A percentile compares a stretch with the other conserved stretches of the same genome.
Evolutionary conservation across 2,888 invertebrate species (phyloP).

Genomic region (Chelonus formosanus): DNA sequence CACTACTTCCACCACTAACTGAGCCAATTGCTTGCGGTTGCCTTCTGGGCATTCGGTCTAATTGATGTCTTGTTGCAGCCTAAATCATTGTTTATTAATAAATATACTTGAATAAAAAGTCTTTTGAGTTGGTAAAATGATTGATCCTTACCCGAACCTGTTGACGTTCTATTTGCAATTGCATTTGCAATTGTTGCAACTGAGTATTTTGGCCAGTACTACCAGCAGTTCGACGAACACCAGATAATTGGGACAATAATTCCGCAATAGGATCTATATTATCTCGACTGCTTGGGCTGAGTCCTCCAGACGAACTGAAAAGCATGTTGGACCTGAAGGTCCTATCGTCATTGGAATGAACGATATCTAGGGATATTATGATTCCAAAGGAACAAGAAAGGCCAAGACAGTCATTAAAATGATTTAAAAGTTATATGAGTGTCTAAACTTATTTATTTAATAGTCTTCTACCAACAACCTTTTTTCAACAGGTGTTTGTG

Average conservation of each 20-base stretch:
- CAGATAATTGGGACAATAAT: constrained; percentile 92
- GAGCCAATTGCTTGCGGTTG: constrained; percentile 72
- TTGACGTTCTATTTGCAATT: constrained; percentile 88
- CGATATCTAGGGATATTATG: constrained; percentile 42
- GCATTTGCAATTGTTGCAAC: constrained; percentile 95
- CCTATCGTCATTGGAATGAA: constrained; percentile 48
- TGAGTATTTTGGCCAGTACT: constrained; percentile 72
- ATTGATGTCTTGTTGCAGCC: constrained; percentile 83
- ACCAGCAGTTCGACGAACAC: constrained; percentile 80
- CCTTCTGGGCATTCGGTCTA: constrained; percentile 88
- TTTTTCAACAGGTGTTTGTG: no score
- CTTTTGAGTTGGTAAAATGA: background rate
- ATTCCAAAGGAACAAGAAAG: constrained; percentile 39
- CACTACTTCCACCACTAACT: constrained; percentile 66
- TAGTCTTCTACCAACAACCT: no score
- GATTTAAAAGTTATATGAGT: background rate
- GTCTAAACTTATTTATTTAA: no score
- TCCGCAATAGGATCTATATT: constrained; percentile 97
- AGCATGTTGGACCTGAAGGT: constrained; percentile 83
- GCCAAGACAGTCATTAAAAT: constrained; percentile 27
- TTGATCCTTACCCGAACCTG: constrained; percentile 73
- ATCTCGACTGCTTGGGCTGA: constrained; percentile 90
- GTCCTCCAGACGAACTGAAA: constrained; percentile 87
- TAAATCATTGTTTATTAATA: constrained; percentile 49
- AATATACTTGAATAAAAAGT: no score